Percentiles rank a stretch among this genome's conserved stretches.
Evolutionary conservation across 2,888 invertebrate species (phyloP).

Genomic region (Aphelenchoides bicaudatus): DNA sequence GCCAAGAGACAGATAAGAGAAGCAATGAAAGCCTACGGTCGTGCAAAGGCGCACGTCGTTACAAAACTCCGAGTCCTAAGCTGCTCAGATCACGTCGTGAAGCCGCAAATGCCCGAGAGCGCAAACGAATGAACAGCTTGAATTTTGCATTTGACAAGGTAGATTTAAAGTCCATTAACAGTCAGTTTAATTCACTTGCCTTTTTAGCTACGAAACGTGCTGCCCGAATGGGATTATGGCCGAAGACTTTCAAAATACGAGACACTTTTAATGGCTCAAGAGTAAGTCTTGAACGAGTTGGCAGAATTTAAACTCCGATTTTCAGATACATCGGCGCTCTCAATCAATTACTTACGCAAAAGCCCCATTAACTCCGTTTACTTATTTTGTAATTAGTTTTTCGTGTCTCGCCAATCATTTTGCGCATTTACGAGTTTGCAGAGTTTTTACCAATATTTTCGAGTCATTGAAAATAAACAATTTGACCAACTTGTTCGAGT

Average conservation of each 20-base stretch:
- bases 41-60: conserved; percentile 34
- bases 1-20: too few species aligned
- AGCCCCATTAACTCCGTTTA: conserved; percentile 8
- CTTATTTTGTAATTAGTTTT: conserved; percentile 1
- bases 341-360: conserved; percentile 16
- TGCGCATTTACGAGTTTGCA: neutral
- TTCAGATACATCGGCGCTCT: conserved; percentile 15
- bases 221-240: conserved; percentile 58
- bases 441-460: neutral
- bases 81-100: conserved; percentile 44
- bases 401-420: neutral
- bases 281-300: too few species aligned
- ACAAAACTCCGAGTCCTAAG: conserved; percentile 59
- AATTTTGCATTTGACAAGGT: conserved; percentile 59
- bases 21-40: too few species aligned
- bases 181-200: neutral
- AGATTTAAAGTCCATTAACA: conserved; percentile 1
- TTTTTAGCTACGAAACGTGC: conserved; percentile 54
- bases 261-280: conserved; percentile 60
- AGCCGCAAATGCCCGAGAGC: conserved; percentile 56
- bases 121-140: conserved; percentile 57
- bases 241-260: conserved; percentile 59
- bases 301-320: neutral
- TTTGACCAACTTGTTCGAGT: too few species aligned
- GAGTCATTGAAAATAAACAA: too few species aligned